Base-by-base conservation (phyloP, 2,888 invertebrate genomes). In the Agriopis aurantiaria region DNA sequence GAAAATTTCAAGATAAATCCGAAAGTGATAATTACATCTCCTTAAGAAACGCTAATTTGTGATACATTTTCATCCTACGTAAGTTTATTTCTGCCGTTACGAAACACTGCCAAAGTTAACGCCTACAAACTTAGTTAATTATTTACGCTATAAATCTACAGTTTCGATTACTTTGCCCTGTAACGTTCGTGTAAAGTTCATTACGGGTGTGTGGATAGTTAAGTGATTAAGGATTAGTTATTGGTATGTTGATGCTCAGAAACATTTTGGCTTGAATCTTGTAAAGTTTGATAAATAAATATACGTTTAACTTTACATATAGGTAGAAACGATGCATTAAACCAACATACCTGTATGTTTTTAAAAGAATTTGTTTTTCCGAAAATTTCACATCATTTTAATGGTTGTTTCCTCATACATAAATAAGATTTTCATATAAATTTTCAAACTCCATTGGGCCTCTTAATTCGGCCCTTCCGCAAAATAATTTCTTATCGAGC, bases 91-190 rank as follows among this genome's bases (percentile, higher is more conserved):
- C 72, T 62, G 71, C 69, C 69, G 72, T 73, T 71, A 76, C 69
- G 71, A 73, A 57, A 71, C 65, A 73, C 74, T 68, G 56, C 62
- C 49, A 48, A 73, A 76, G 74, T 77, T 77, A 75, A 73, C 74
- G 74, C 71, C 68, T 68, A 74, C 71, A 60, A 79, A 78, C 68
- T 79, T 73, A 69, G 71, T 74, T 75, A 76, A 76, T 79, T 75
- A 78, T 79, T 78, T 76, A 75, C 74, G 71, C 74, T 63, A 75
- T 79, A 76, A 78, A 79, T 79, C 75, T 75, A 67, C 70, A 71
- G 74, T 75, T 79, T 78, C 70, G 75, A 74, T 76, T 76, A 78
- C 76, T 75, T 75, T 66, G 68, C 57, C 65, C 62, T 59, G 69
- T 69, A 67, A 57, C 63, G 70, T 40, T 69, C 71, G 72, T 69